Conservation (phyloP, 2,888 invertebrate species). For the Trissonchulus latispiculum region DNA sequence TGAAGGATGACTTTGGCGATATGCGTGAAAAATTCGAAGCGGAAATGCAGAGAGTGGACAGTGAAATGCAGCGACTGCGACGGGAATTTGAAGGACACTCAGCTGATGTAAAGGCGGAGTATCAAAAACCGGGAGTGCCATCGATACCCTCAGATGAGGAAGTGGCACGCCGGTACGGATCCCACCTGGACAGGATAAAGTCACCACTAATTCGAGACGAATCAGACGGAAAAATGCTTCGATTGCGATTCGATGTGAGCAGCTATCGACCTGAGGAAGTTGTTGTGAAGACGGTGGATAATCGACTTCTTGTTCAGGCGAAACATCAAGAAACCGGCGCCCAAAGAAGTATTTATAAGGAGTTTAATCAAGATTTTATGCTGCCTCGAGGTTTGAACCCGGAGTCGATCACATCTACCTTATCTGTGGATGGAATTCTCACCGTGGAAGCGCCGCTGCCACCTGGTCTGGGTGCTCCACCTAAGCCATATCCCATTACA, state of each 20-base stretch:
- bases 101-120: not conserved
- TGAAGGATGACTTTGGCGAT: not conserved
- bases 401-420: conserved; percentile 84
- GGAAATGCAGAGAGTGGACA: conserved; percentile 97
- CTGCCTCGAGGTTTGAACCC: conserved; percentile 93
- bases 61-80: conserved; percentile 63
- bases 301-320: conserved; percentile 73
- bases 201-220: conserved; percentile 64
- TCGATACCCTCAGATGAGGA: not conserved
- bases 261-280: conserved; percentile 83
- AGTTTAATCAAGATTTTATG: conserved; percentile 90
- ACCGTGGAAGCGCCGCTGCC: conserved; percentile 80
- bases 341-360: conserved; percentile 89
- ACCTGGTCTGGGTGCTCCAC: not conserved
- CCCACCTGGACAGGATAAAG: not conserved
- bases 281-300: conserved; percentile 94
- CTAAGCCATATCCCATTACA: too few species aligned
- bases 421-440: conserved; percentile 89
- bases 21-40: conserved; percentile 59
- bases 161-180: not conserved
- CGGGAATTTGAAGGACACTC: conserved; percentile 37
- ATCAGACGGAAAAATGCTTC: conserved; percentile 82
- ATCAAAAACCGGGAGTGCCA: not conserved
- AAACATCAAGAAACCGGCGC: conserved; percentile 96
- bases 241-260: conserved; percentile 89